These are phyloP conservation scores for Coleophora deauratella DNA, from an alignment of 2,888 invertebrate species.

Conservation along the genomic window DNA sequence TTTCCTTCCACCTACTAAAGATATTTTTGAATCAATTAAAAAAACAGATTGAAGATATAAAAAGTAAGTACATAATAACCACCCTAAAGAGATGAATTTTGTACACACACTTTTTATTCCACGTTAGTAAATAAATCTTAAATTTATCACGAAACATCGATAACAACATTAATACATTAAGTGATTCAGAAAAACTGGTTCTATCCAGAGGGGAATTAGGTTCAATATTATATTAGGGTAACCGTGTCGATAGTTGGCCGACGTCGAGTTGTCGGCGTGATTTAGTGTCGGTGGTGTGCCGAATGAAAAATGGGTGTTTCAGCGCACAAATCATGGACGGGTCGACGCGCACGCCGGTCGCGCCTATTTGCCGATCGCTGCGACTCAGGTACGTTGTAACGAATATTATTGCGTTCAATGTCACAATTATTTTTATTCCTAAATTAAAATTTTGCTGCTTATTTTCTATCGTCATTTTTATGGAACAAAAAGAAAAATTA, in stretches of 20 bases:
- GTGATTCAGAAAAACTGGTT: constrained; percentile 12
- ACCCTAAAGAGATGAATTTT: constrained; percentile 12
- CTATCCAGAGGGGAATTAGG: constrained; percentile 13
- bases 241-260: constrained; percentile 22
- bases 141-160: constrained; percentile 16
- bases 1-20: too few species aligned
- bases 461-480: too few species aligned
- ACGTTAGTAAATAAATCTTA: constrained; percentile 30
- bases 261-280: constrained; percentile 30
- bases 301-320: constrained; percentile 34
- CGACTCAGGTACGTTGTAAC: too few species aligned
- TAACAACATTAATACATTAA: constrained; percentile 4
- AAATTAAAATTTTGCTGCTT: too few species aligned
- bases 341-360: constrained; percentile 18
- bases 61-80: too few species aligned
- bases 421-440: too few species aligned
- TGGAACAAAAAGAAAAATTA: too few species aligned
- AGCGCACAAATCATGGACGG: constrained; percentile 33
- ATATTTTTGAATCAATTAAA: too few species aligned
- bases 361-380: constrained; percentile 3
- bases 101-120: constrained; percentile 27
- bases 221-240: constrained; percentile 10
- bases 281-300: constrained; percentile 27
- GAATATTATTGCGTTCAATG: too few species aligned
- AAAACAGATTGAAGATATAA: too few species aligned